Evolutionary conservation across 2,888 invertebrate genomes (phyloP).

Genomic region (Nomada fucata): DNA sequence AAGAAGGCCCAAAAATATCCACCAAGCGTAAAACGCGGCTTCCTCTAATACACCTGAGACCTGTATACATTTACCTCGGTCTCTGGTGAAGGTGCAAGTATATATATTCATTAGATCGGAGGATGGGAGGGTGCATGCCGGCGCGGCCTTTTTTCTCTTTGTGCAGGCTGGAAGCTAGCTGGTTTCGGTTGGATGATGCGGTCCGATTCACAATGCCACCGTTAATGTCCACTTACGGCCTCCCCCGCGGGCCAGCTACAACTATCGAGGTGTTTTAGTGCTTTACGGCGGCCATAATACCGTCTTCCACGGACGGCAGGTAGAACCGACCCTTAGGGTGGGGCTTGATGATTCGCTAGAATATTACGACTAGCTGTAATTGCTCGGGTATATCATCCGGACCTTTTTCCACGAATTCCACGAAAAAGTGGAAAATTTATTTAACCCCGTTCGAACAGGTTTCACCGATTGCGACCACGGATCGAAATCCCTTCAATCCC

Average conservation of each 20-base stretch:
- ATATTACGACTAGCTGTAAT: slow-evolving; percentile 42
- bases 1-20: slow-evolving; percentile 66
- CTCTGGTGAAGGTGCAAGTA: slow-evolving; percentile 11
- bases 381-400: not conserved
- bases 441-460: not conserved
- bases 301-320: slow-evolving; percentile 63
- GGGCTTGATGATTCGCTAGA: slow-evolving; percentile 46
- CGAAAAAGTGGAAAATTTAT: not conserved
- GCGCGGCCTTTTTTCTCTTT: slow-evolving; percentile 53
- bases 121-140: slow-evolving; percentile 34
- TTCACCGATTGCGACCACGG: no score
- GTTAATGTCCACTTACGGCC: slow-evolving; percentile 76
- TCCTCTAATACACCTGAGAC: slow-evolving; percentile 41
- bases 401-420: not conserved
- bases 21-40: slow-evolving; percentile 64
- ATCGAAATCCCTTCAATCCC: no score
- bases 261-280: slow-evolving; percentile 74
- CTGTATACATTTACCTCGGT: slow-evolving; percentile 2
- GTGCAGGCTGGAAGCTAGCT: slow-evolving; percentile 46
- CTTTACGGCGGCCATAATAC: slow-evolving; percentile 74
- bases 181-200: slow-evolving; percentile 62
- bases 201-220: slow-evolving; percentile 78
- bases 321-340: slow-evolving; percentile 44
- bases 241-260: slow-evolving; percentile 54
- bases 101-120: slow-evolving; percentile 3